These are phyloP conservation scores for Cantharis rufa DNA, from an alignment of 2,888 invertebrate species.

Conservation along the genomic window DNA sequence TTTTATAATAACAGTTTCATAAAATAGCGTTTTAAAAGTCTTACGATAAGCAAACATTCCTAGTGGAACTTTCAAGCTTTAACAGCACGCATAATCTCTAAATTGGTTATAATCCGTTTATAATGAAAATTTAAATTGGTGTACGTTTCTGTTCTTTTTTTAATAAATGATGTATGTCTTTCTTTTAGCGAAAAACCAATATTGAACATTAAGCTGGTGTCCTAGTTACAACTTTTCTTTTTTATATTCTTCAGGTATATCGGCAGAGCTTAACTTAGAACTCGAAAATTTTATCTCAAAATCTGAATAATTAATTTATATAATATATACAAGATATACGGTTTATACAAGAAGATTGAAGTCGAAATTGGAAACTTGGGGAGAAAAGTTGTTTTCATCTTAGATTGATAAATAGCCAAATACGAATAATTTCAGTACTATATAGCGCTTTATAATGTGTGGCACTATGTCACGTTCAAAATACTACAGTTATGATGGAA, in stretches of 20 bases:
- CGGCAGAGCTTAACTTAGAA: neutral
- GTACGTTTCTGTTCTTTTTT: neutral
- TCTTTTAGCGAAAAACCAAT: neutral
- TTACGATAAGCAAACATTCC: neutral
- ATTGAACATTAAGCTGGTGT: neutral
- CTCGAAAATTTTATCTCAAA: neutral
- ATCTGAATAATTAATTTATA: too few species aligned
- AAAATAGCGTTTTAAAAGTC: neutral
- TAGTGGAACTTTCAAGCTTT: neutral
- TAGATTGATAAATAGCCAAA: too few species aligned
- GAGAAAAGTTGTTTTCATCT: too few species aligned
- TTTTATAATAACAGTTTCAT: neutral
- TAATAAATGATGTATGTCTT: neutral
- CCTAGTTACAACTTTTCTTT: neutral
- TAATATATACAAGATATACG: too few species aligned
- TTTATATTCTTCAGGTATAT: neutral
- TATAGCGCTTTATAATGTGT: too few species aligned
- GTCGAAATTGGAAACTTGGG: too few species aligned
- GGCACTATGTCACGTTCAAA: too few species aligned
- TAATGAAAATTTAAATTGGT: neutral
- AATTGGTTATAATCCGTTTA: neutral
- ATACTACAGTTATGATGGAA: too few species aligned
- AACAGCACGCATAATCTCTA: neutral
- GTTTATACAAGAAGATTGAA: too few species aligned
- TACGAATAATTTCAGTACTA: too few species aligned